Percentiles rank a stretch among this genome's conserved stretches.
phyloP scores from a whole-genome alignment of 2,113 vertebrate genomes.

The Ceratotherium simum region DNA sequence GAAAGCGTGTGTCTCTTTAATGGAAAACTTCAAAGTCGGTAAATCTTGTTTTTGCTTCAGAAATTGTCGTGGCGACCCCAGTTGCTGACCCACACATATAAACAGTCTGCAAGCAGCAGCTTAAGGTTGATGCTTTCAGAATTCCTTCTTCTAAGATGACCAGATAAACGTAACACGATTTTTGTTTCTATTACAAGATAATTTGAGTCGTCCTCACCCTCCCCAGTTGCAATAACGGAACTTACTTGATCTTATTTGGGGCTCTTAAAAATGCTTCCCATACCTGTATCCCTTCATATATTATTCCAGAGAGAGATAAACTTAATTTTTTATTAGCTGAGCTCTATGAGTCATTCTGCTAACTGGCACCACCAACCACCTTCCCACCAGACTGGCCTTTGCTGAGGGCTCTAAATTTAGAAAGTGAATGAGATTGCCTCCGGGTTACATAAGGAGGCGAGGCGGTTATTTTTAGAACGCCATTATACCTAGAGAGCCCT shows the following conservation, averaged over 20 bases:
- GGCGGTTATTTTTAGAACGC: conserved; percentile 88
- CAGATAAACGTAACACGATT: conserved; percentile 62
- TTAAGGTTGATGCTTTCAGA: conserved; percentile 73
- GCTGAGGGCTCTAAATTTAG: conserved; percentile 88
- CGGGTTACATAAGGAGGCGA: conserved; percentile 85
- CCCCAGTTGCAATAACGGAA: conserved; percentile 55
- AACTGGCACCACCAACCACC: conserved; percentile 82
- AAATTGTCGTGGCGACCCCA: conserved; percentile 55
- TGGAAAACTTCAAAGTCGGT: conserved; percentile 71
- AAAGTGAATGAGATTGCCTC: conserved; percentile 87
- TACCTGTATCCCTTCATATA: conserved; percentile 69
- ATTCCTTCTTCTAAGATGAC: conserved; percentile 56
- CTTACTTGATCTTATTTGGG: conserved; percentile 61
- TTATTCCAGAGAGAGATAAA: conserved; percentile 76
- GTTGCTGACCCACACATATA: conserved; percentile 42
- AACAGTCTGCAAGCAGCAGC: conserved; percentile 58
- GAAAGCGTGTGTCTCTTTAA: conserved; percentile 59
- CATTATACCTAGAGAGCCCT: conserved; percentile 87
- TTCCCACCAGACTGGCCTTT: conserved; percentile 85
- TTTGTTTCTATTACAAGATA: conserved; percentile 70
- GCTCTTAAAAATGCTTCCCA: conserved; percentile 62
- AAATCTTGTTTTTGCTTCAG: conserved; percentile 64
- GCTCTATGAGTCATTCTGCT: conserved; percentile 85
- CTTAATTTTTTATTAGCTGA: conserved; percentile 86
- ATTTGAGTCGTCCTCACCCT: conserved; percentile 62